phyloP scores from a whole-genome alignment of 2,797 vertebrate genomes.

The Pelodytes ibericus region DNA sequence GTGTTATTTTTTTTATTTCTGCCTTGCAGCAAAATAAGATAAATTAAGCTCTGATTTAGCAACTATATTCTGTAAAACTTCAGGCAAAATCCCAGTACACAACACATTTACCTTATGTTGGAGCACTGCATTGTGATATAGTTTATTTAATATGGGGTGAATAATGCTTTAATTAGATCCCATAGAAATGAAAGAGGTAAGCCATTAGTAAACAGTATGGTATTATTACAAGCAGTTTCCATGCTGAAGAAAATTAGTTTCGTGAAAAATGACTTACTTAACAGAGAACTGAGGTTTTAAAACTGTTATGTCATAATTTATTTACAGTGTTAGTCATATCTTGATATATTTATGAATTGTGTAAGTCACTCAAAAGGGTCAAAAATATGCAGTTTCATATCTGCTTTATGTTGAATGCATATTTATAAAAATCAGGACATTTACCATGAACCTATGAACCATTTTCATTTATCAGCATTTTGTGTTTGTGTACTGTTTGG shows the following conservation, averaged over 20 bases:
- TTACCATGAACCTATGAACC: no score
- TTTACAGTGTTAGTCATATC: constrained; percentile 30
- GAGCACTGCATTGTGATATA: constrained; percentile 44
- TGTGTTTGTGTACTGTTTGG: no score
- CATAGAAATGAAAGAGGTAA: constrained; percentile 40
- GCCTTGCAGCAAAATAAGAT: constrained; percentile 33
- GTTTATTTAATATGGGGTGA: constrained; percentile 57
- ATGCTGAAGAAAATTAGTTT: constrained; percentile 42
- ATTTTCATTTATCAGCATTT: no score
- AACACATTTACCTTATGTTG: constrained; percentile 55
- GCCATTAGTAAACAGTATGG: constrained; percentile 49
- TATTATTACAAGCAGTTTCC: constrained; percentile 41
- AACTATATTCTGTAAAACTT: constrained; percentile 31
- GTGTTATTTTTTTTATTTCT: constrained; percentile 13
- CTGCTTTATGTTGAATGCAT: no score
- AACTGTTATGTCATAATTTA: constrained; percentile 34
- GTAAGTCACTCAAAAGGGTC: no score
- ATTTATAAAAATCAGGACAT: no score
- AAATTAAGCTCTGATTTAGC: constrained; percentile 6
- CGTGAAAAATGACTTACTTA: constrained; percentile 29
- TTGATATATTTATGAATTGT: no score
- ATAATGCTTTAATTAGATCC: constrained; percentile 55
- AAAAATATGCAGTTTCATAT: no score
- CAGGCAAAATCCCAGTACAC: constrained; percentile 41
- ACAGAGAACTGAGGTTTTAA: constrained; percentile 31